Evolutionary conservation across 2,797 vertebrate genomes (phyloP).

Genomic region (Cryptoprocta ferox): DNA sequence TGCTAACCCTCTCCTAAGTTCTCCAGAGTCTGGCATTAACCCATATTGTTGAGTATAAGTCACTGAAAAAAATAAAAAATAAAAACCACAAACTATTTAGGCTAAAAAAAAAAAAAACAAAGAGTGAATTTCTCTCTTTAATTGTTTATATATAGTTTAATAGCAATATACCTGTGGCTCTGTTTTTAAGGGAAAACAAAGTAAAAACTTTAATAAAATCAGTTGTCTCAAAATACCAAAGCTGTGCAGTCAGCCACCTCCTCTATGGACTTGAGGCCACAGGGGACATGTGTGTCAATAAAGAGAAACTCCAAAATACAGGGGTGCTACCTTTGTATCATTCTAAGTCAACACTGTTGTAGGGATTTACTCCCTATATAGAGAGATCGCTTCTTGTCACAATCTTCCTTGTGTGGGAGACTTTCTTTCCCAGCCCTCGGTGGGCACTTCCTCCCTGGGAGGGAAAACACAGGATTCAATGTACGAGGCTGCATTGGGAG

Average conservation of each 20-base stretch:
- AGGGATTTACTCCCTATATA: neutral
- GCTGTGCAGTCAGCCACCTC: neutral
- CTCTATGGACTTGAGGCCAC: neutral
- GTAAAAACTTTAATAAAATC: neutral
- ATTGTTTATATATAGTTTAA: neutral
- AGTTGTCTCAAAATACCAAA: neutral
- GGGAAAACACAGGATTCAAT: neutral
- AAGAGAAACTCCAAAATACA: neutral
- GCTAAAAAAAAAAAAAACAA: neutral
- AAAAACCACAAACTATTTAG: neutral
- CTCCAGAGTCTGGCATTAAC: neutral
- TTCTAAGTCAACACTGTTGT: neutral
- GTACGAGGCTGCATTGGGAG: neutral
- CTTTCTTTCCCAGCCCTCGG: neutral
- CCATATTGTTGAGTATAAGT: neutral
- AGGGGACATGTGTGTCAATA: fast-evolving
- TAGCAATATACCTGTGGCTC: neutral
- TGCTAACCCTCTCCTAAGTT: neutral
- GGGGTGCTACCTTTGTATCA: too few species aligned
- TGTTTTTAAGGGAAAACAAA: conserved; percentile 20
- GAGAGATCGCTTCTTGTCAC: fast-evolving
- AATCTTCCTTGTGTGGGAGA: neutral
- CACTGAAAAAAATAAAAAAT: neutral
- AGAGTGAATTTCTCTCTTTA: neutral
- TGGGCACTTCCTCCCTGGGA: neutral